phyloP scores from a whole-genome alignment of 2,888 invertebrate species.

The Platycheirus albimanus region DNA sequence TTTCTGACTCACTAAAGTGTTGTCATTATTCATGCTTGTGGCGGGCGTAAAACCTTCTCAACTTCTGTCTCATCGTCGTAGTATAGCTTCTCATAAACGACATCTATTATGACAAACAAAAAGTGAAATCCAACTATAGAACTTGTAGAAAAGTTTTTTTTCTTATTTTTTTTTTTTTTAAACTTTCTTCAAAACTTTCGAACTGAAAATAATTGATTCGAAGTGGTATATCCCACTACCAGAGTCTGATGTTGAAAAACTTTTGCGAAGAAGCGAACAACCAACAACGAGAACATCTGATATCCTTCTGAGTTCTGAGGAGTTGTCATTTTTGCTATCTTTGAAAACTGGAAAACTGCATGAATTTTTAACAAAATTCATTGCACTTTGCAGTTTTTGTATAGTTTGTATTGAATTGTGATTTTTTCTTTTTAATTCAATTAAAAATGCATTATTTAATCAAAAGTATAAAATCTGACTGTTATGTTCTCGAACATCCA shows the following conservation, averaged over 20 bases:
- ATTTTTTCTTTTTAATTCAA: constrained; percentile 54
- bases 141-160: constrained; percentile 19
- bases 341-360: not conserved
- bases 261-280: not conserved
- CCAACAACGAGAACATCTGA: constrained; percentile 5
- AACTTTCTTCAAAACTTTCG: constrained; percentile 4
- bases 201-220: constrained; percentile 42
- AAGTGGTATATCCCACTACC: constrained; percentile 23
- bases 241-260: constrained; percentile 10
- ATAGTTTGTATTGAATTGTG: not conserved
- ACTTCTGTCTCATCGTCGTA: constrained; percentile 3
- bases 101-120: constrained; percentile 24
- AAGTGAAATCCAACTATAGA: not conserved
- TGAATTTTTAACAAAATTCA: constrained; percentile 28
- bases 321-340: constrained; percentile 1
- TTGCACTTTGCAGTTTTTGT: constrained; percentile 11
- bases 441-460: constrained; percentile 53
- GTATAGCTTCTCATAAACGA: constrained; percentile 17
- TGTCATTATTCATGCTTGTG: constrained; percentile 30
- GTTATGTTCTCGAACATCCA: not conserved
- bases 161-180: not conserved
- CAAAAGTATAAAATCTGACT: constrained; percentile 5
- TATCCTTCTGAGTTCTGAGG: not conserved
- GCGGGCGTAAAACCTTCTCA: constrained; percentile 19
- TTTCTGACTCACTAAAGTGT: constrained; percentile 18